A percentile compares a stretch with the other conserved stretches of the same genome.
phyloP scores from a whole-genome alignment of 2,797 vertebrate genomes.

The Microcaecilia unicolor region DNA sequence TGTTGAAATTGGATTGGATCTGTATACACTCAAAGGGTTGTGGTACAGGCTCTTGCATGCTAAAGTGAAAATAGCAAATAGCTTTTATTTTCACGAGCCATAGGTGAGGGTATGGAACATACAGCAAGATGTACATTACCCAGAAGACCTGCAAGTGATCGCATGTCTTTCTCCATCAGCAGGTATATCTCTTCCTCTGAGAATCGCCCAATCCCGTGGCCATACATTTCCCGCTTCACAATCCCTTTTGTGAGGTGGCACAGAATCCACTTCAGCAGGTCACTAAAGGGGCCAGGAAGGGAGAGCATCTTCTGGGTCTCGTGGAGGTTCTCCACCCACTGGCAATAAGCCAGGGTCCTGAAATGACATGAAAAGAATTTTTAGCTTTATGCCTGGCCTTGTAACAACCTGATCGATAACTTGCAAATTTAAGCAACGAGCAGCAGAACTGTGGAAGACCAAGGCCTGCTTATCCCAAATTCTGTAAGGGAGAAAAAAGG shows the following conservation, averaged over 20 bases:
- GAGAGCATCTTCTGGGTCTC: conserved; percentile 93
- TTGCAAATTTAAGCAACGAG: too few species aligned
- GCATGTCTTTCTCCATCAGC: conserved; percentile 97
- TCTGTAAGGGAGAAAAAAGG: too few species aligned
- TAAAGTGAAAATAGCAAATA: too few species aligned
- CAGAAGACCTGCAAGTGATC: conserved; percentile 82
- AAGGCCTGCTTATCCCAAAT: too few species aligned
- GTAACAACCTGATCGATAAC: too few species aligned
- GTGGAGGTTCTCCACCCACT: conserved; percentile 95
- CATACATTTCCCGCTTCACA: conserved; percentile 91
- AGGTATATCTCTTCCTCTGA: conserved; percentile 86
- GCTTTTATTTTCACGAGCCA: too few species aligned
- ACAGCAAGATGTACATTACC: conserved; percentile 53
- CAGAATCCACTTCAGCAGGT: conserved; percentile 89
- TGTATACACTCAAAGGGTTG: too few species aligned
- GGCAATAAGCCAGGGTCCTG: conserved; percentile 95
- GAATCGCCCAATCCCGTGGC: conserved; percentile 94
- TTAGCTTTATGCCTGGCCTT: too few species aligned
- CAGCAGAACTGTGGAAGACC: too few species aligned
- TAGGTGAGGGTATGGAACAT: not conserved
- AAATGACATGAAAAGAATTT: conserved; percentile 30
- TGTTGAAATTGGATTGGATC: too few species aligned
- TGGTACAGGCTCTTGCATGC: too few species aligned
- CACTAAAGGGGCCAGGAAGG: conserved; percentile 84
- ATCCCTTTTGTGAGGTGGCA: conserved; percentile 91